A percentile compares a stretch with the other conserved stretches of the same genome.
phyloP scores from a whole-genome alignment of 2,113 vertebrate genomes.

The Vulpes lagopus region DNA sequence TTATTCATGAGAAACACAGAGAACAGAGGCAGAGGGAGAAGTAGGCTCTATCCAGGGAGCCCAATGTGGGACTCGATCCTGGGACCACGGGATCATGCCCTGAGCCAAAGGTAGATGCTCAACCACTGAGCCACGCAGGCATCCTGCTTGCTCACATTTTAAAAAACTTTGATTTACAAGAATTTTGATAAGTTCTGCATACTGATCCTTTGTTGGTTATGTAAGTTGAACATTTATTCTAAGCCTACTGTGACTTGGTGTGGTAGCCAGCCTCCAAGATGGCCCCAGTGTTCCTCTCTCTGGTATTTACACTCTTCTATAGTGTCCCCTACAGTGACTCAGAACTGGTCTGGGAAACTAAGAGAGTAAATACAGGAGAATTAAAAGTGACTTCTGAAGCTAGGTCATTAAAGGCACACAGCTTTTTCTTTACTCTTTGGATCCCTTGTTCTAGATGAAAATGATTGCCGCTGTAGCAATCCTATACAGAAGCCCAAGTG shows the following conservation, averaged over 20 bases:
- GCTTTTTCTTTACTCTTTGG: not conserved
- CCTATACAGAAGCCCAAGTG: not conserved
- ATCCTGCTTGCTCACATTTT: too few species aligned
- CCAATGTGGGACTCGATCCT: too few species aligned
- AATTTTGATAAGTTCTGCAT: constrained; percentile 9
- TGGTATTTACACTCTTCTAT: not conserved
- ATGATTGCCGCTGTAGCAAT: not conserved
- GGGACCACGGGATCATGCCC: too few species aligned
- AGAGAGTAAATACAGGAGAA: not conserved
- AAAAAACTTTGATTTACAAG: not conserved
- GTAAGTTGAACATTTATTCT: constrained; percentile 1
- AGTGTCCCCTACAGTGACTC: not conserved
- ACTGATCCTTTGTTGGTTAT: not conserved
- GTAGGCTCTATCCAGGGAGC: too few species aligned
- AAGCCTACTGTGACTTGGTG: not conserved
- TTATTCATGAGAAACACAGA: too few species aligned
- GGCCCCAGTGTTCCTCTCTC: not conserved
- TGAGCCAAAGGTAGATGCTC: too few species aligned
- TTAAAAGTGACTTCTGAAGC: constrained; percentile 40
- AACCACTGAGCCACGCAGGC: too few species aligned
- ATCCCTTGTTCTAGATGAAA: not conserved
- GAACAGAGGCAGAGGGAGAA: too few species aligned
- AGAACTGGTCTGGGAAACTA: not conserved
- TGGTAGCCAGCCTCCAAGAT: not conserved
- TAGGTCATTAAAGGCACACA: not conserved